Percentiles rank a stretch among this genome's conserved stretches.
These are phyloP conservation scores for Periophthalmus magnuspinnatus DNA, from an alignment of 2,797 vertebrate species.

Conservation along the genomic window DNA sequence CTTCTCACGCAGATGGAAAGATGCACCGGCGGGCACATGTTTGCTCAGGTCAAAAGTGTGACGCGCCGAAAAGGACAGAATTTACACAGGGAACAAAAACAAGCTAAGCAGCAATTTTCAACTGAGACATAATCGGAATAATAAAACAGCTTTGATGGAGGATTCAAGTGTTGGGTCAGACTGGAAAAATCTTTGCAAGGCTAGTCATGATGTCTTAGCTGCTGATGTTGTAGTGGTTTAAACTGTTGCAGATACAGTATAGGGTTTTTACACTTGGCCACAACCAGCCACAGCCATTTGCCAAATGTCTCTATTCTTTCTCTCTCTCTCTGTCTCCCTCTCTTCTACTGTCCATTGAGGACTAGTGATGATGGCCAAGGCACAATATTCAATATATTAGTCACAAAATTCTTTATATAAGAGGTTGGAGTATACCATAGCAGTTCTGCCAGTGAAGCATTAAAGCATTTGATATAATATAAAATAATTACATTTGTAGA, in stretches of 20 bases:
- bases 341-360: too few species aligned
- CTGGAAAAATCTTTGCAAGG: background rate
- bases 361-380: background rate
- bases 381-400: background rate
- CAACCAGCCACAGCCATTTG: too few species aligned
- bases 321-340: too few species aligned
- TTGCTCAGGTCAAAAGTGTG: slow-evolving; percentile 34
- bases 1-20: slow-evolving; percentile 48
- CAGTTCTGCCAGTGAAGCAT: background rate
- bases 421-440: background rate
- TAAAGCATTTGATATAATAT: background rate
- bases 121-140: background rate
- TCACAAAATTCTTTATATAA: background rate
- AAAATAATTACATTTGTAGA: background rate
- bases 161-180: background rate
- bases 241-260: too few species aligned
- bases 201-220: background rate
- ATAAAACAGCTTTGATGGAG: background rate
- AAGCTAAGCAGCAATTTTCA: background rate
- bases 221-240: too few species aligned
- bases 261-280: too few species aligned
- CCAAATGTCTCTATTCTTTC: too few species aligned
- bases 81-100: slow-evolving; percentile 13
- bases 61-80: slow-evolving; percentile 4
- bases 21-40: slow-evolving; percentile 44